Evolutionary conservation across 2,888 invertebrate species (phyloP), one percentile per base, ranked within the genome.

Genomic region (Drosophila acutilabella): DNA sequence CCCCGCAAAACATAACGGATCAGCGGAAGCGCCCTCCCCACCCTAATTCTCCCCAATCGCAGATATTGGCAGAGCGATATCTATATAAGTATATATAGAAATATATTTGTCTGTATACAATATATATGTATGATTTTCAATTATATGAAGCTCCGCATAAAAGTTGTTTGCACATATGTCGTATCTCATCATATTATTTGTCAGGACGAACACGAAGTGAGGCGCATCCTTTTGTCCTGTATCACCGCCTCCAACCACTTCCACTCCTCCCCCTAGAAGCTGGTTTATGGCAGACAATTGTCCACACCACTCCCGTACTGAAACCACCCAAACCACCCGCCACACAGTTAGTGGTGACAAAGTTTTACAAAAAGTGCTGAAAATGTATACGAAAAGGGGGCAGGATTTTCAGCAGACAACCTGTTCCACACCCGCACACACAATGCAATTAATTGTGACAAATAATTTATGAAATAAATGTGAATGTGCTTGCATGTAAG

Each of bases 141-240:
- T 92, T 91, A 92, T 90, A 68, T 74, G 73, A 72, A 89, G 75
- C 81, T 89, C 78, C 81, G 76, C 86, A 87, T 83, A 80, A 84
- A 80, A 84, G 78, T 89, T 91, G 91, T 92, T 92, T 92, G 91
- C 92, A 92, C 92, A 92, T 92, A 92, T 92, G 92, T 91, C 92
- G 92, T 88, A 87, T 91, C 91, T 92, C 92, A 92, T 92, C 91
- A 90, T 90, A 92, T 91, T 91, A 91, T 91, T 92, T 91, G 91
- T 91, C 91, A 89, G 80, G 74, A 58, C 57, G 14, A 50, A 44
- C 20, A 30, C 36, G 53, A 60, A 58, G 60, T 58, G 57, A 45
- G 70, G 71, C 77, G 61, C 81, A 88, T 88, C 88, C 85, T 88
- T 88, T 87, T 84, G 78, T 80, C 53, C 58, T 86, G 77, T 36